These are phyloP conservation scores for Phalloptychus januarius DNA, from an alignment of 2,797 vertebrate species.

Conservation along the genomic window DNA sequence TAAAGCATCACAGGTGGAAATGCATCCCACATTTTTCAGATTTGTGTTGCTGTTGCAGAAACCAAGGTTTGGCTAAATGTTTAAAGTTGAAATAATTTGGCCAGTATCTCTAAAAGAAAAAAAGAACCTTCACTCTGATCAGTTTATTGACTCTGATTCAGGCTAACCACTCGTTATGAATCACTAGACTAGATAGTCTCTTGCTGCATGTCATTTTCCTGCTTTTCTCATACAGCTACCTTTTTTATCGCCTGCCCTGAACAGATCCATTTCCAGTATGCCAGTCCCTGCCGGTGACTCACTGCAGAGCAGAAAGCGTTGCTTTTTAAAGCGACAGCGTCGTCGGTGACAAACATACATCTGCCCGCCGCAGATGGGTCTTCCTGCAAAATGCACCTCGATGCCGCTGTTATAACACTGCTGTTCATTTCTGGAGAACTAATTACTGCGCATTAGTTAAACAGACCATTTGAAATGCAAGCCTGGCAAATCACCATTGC, in stretches of 20 bases:
- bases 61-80: neutral
- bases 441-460: conserved; percentile 78
- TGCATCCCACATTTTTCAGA: neutral
- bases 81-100: neutral
- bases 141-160: neutral
- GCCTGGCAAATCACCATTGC: conserved; percentile 67
- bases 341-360: conserved; percentile 32
- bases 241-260: conserved; percentile 17
- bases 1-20: neutral
- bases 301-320: conserved; percentile 27
- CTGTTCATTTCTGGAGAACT: conserved; percentile 68
- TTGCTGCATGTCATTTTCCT: conserved; percentile 3
- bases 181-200: neutral
- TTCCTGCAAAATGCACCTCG: conserved; percentile 51
- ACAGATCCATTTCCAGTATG: conserved; percentile 30
- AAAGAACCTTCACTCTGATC: neutral
- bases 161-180: neutral
- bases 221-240: conserved; percentile 7
- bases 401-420: conserved; percentile 49
- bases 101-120: neutral
- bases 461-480: conserved; percentile 78
- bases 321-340: conserved; percentile 26
- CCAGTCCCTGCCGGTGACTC: conserved; percentile 37
- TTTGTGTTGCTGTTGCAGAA: neutral
- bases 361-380: conserved; percentile 57